These are phyloP conservation scores for Stichopus horrens DNA, from an alignment of 53 echinoderm and acorn worm genomes.

Conservation along the genomic window DNA sequence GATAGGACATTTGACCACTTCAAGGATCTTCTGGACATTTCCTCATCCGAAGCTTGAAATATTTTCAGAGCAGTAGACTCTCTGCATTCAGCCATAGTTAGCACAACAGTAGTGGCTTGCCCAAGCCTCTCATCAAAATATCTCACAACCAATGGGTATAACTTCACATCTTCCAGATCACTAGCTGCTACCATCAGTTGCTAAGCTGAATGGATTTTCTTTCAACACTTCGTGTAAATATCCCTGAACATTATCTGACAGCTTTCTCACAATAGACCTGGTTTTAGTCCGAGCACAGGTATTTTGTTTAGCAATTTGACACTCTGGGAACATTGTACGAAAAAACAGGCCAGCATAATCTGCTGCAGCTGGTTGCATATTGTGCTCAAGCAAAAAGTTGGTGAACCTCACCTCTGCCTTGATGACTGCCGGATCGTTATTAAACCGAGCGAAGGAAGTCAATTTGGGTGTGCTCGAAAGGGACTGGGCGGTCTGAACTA, in stretches of 20 bases:
- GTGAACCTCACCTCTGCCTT: conserved; percentile 32
- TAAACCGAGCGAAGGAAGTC: conserved; percentile 10
- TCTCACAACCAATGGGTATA: conserved; percentile 62
- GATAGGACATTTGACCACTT: neutral
- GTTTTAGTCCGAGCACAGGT: conserved; percentile 15
- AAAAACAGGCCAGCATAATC: neutral
- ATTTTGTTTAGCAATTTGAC: neutral
- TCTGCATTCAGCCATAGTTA: too few relatives aligned
- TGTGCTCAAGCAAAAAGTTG: conserved; percentile 20
- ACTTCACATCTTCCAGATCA: conserved; percentile 58
- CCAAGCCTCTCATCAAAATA: conserved; percentile 40
- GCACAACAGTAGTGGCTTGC: too few relatives aligned
- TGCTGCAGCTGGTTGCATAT: conserved; percentile 16
- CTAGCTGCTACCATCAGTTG: conserved; percentile 47
- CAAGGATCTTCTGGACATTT: conserved; percentile 6
- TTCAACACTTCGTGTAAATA: conserved; percentile 13
- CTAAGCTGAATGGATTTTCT: neutral
- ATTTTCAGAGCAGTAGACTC: too few relatives aligned
- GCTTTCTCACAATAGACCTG: neutral
- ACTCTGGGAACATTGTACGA: neutral
- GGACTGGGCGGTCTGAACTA: too few relatives aligned
- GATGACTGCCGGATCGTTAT: conserved; percentile 32
- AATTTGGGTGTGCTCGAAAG: conserved; percentile 14
- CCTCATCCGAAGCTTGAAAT: neutral
- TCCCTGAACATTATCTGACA: neutral